Conservation (phyloP, 2,113 vertebrate species). For the Prolemur simus region DNA sequence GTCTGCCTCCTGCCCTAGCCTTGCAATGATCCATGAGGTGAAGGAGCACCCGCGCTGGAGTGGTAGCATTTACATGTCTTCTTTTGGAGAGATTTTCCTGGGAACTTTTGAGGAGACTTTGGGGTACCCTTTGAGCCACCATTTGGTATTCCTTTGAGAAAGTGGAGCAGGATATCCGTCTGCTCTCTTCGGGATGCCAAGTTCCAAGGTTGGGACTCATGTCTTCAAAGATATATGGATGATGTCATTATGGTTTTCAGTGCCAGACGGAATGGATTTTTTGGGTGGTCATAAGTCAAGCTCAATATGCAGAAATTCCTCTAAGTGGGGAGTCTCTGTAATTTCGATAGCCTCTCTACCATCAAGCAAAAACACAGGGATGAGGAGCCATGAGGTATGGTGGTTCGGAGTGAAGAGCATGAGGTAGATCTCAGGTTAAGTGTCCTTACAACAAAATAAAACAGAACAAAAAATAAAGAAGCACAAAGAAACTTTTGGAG, state of each 20-base stretch:
- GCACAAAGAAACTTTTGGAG: not conserved
- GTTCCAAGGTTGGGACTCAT: not conserved
- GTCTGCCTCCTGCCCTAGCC: not conserved
- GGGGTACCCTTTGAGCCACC: not conserved
- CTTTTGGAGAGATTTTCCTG: not conserved
- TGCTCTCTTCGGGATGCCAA: not conserved
- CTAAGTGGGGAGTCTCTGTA: not conserved
- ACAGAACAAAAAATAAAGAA: not conserved
- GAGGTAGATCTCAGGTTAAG: not conserved
- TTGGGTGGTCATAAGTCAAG: not conserved
- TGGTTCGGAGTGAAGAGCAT: not conserved
- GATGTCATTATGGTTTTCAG: not conserved
- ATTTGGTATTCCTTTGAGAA: not conserved
- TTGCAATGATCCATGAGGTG: not conserved
- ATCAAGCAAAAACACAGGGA: not conserved
- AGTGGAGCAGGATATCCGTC: not conserved
- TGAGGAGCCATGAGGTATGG: not conserved
- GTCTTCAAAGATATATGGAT: not conserved
- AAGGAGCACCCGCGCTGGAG: not conserved
- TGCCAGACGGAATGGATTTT: constrained; percentile 1
- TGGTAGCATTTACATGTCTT: not conserved
- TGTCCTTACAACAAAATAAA: not conserved
- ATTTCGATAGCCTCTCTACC: not conserved
- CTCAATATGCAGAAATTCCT: not conserved
- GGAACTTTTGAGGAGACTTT: not conserved